A percentile compares a stretch with the other conserved stretches of the same genome.
These are phyloP conservation scores for Pangasius macronema DNA, from an alignment of 2,797 vertebrate species.

Conservation along the genomic window DNA sequence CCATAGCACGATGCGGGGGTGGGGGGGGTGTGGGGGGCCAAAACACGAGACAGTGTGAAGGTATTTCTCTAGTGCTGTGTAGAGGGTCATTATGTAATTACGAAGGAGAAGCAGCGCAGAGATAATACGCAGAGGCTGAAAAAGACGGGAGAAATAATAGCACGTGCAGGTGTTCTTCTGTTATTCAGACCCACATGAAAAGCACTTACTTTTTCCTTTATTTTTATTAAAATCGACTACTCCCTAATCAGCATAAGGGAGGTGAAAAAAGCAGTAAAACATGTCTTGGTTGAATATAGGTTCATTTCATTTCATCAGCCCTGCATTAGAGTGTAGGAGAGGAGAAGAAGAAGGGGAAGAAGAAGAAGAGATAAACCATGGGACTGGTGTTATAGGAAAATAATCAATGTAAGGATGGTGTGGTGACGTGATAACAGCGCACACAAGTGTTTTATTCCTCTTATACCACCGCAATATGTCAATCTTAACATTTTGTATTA, in stretches of 20 bases:
- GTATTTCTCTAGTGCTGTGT: slow-evolving; percentile 64
- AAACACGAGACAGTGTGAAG: slow-evolving; percentile 60
- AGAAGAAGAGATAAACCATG: not conserved
- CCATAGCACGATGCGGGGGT: slow-evolving; percentile 54
- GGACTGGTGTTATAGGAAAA: not conserved
- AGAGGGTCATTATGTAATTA: slow-evolving; percentile 63
- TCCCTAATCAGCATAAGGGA: not conserved
- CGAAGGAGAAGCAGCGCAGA: slow-evolving; percentile 33
- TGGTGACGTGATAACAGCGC: not conserved
- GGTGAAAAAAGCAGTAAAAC: not conserved
- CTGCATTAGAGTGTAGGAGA: not conserved
- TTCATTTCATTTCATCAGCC: not conserved
- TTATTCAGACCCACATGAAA: slow-evolving; percentile 20
- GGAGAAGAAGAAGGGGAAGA: too few relatives aligned
- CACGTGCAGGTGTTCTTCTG: slow-evolving; percentile 36
- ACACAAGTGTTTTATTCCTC: not conserved
- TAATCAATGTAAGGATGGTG: too few relatives aligned
- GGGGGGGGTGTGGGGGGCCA: slow-evolving; percentile 44
- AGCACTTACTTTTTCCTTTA: slow-evolving; percentile 9
- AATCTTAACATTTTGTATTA: not conserved
- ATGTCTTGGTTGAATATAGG: not conserved
- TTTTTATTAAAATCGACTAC: slow-evolving; percentile 10
- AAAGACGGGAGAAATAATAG: slow-evolving; percentile 14
- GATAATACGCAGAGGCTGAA: slow-evolving; percentile 41
- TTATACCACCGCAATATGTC: not conserved